Evolutionary conservation across 1,140 invertebrate species (phyloP), one percentile per base, ranked within the genome.

Genomic region (Hylaeus anthracinus): DNA sequence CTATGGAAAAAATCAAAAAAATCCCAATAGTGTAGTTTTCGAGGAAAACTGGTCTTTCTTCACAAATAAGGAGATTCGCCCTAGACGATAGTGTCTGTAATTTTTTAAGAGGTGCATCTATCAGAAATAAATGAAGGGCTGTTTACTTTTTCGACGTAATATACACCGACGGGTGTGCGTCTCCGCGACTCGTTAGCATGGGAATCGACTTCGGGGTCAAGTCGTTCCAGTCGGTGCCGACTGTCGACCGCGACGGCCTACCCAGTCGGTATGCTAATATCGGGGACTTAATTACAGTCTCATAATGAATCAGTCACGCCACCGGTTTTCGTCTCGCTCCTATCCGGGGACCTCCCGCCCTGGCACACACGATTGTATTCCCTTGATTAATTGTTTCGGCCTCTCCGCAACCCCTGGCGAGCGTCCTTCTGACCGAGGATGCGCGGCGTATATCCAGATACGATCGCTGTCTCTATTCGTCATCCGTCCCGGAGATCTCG

Each of bases 271-370:
- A 92, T 92, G 90, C 90, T 92, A 91, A 92, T 91, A 82, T 75
- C 83, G 67, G 61, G 81, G 80, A 87, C 87, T 89, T 89, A 91
- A 92, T 92, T 91, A 91, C 90, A 86, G 82, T 81, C 86, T 90
- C 87, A 90, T 91, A 92, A 91, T 91, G 90, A 90, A 91, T 92
- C 90, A 89, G 90, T 92, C 89, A 90, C 88, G 89, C 85, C 83
- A 87, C 81, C 60, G 55, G 56, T 72, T 78, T 1, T 48, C 70
- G 83, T 45, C 71, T 43, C 26, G 26, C 8, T 10, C 39, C 67
- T 15, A 39, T 39, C n/a, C 10, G 37, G 43, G 53, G 82, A 10
- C 14, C 43, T 26, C 14, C 14, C 5, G 45, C 65, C 86, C 79
- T 79, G 86, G 73, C 83, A 84, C 79, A 82, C 72, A 79, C 83